These are phyloP conservation scores for Montipora cactus DNA, from an alignment of 64 coral and sea anemone genomes.

Conservation along the genomic window DNA sequence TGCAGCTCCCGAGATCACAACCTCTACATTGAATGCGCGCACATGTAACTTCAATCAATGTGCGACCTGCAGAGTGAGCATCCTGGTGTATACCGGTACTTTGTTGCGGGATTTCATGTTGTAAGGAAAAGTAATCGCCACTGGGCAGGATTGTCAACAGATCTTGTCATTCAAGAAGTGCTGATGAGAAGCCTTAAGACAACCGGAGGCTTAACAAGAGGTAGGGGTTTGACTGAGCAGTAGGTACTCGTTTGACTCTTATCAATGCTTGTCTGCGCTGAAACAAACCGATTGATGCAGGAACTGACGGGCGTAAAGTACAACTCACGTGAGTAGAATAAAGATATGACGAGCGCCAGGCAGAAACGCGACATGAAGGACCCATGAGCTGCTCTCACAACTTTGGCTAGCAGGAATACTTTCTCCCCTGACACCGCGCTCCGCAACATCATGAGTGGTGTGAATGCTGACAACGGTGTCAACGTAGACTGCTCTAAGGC, in stretches of 20 bases:
- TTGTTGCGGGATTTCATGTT: slow-evolving; percentile 53
- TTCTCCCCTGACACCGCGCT: slow-evolving; percentile 3
- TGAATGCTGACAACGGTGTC: slow-evolving; percentile 46
- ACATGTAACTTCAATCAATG: slow-evolving; percentile 66
- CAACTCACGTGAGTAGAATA: no score
- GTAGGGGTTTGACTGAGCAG: slow-evolving; percentile 36
- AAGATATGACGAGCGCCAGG: slow-evolving; percentile 1
- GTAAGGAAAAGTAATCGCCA: slow-evolving; percentile 43
- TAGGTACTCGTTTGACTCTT: slow-evolving; percentile 71
- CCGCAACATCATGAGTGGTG: slow-evolving; percentile 61
- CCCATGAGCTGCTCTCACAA: slow-evolving; percentile 40
- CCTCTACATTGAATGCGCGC: slow-evolving; percentile 57
- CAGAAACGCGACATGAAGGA: slow-evolving; percentile 49
- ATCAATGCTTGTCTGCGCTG: neutral
- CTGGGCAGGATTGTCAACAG: slow-evolving; percentile 73
- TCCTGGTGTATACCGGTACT: slow-evolving; percentile 38
- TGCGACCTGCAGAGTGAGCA: slow-evolving; percentile 7
- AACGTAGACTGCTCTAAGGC: slow-evolving; percentile 54
- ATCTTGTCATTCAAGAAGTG: slow-evolving; percentile 63
- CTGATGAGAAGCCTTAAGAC: slow-evolving; percentile 64
- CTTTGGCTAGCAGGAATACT: neutral
- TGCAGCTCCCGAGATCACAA: slow-evolving; percentile 71
- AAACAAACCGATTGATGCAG: no score
- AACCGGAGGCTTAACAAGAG: slow-evolving; percentile 50
- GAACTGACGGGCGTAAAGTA: no score